A percentile compares a stretch with the other conserved stretches of the same genome.
Conservation (phyloP, 2,113 vertebrate genomes). For the Microcebus ravelobensis region DNA sequence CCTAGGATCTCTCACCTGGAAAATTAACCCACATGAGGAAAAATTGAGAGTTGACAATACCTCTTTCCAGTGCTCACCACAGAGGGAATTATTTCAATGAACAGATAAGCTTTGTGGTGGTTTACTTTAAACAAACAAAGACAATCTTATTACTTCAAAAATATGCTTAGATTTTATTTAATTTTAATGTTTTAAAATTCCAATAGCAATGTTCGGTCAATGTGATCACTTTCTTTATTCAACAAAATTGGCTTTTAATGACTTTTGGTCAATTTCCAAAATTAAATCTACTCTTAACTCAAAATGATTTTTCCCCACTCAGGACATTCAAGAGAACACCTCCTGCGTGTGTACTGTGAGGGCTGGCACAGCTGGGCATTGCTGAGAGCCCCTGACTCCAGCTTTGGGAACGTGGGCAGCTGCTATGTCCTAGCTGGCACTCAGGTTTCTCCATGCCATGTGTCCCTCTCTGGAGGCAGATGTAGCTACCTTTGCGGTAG, state of each 20-base stretch:
- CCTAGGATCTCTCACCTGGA: not conserved
- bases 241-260: not conserved
- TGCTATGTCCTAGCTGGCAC: not conserved
- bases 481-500: not conserved
- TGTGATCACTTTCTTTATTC: not conserved
- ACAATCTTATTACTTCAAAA: not conserved
- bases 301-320: not conserved
- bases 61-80: not conserved
- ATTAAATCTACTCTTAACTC: not conserved
- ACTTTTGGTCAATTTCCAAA: not conserved
- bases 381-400: not conserved
- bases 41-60: not conserved
- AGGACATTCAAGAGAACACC: not conserved
- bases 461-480: not conserved
- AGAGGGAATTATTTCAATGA: not conserved
- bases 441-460: not conserved
- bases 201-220: not conserved
- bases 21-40: not conserved
- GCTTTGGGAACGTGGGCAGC: not conserved
- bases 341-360: too few relatives aligned
- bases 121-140: constrained; percentile 3
- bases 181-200: not conserved
- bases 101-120: not conserved
- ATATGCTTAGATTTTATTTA: constrained; percentile 10
- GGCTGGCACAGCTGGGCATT: not conserved